Conservation (phyloP, 1,140 invertebrate species). For the Arctopsyche grandis region DNA sequence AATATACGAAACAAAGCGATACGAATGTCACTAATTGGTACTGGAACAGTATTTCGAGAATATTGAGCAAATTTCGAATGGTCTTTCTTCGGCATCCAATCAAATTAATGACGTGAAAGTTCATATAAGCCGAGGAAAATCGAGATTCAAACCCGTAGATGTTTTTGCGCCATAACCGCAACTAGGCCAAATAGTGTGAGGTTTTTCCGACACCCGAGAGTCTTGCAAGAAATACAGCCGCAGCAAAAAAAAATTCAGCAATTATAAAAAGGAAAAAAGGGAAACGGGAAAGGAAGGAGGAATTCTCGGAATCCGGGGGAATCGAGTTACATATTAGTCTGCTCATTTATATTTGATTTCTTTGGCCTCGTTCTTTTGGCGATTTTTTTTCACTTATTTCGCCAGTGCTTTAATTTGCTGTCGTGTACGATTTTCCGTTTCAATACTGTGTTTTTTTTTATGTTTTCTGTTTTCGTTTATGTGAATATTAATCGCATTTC, state of each 20-base stretch:
- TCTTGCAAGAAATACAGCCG: background rate
- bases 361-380: background rate
- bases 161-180: no score
- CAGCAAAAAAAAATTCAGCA: background rate
- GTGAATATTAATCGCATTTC: background rate
- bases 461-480: background rate
- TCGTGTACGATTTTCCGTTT: background rate
- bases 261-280: no score
- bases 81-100: no score
- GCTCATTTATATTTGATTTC: conserved; percentile 38
- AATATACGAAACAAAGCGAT: no score
- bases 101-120: no score
- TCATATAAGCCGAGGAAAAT: no score
- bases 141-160: no score
- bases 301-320: background rate
- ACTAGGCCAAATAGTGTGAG: no score
- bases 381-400: background rate
- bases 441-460: background rate
- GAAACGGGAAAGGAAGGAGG: background rate
- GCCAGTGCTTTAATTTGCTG: background rate
- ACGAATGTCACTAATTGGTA: no score
- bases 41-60: no score
- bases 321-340: conserved; percentile 21
- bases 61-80: no score
- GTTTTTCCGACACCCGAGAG: background rate